These are phyloP conservation scores for Pseudomyrmex gracilis DNA, from an alignment of 1,140 invertebrate genomes.

Conservation along the genomic window DNA sequence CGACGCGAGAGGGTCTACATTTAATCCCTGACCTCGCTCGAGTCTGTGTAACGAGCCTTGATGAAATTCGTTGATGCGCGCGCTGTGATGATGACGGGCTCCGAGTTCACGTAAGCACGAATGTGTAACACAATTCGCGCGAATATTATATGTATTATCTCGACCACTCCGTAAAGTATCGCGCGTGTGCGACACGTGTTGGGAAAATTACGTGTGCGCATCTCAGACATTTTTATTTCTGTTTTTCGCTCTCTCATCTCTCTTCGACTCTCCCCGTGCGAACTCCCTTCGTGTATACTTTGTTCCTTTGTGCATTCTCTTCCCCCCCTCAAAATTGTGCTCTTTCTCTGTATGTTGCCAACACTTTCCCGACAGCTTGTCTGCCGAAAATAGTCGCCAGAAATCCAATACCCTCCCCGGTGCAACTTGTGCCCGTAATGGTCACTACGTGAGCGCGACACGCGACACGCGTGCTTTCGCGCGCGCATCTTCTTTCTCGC, in stretches of 20 bases:
- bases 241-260: neutral
- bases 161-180: neutral
- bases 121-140: slow-evolving; percentile 39
- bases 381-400: slow-evolving; percentile 59
- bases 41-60: slow-evolving; percentile 51
- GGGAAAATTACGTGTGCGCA: neutral
- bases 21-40: slow-evolving; percentile 57
- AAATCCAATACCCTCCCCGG: slow-evolving; percentile 48
- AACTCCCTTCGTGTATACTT: slow-evolving; percentile 10
- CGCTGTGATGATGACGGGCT: neutral
- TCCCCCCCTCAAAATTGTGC: slow-evolving; percentile 4
- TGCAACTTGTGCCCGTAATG: slow-evolving; percentile 26
- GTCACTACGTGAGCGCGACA: slow-evolving; percentile 27
- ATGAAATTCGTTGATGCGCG: slow-evolving; percentile 57
- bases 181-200: neutral
- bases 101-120: slow-evolving; percentile 41
- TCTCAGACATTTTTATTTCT: neutral
- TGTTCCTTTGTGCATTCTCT: neutral
- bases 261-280: neutral
- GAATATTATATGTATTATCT: neutral
- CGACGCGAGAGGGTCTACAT: slow-evolving; percentile 53
- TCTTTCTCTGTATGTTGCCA: neutral
- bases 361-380: slow-evolving; percentile 50
- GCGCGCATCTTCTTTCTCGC: slow-evolving; percentile 32
- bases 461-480: neutral